Evolutionary conservation across 1,140 invertebrate genomes (phyloP).

Genomic region (Eciton burchellii): DNA sequence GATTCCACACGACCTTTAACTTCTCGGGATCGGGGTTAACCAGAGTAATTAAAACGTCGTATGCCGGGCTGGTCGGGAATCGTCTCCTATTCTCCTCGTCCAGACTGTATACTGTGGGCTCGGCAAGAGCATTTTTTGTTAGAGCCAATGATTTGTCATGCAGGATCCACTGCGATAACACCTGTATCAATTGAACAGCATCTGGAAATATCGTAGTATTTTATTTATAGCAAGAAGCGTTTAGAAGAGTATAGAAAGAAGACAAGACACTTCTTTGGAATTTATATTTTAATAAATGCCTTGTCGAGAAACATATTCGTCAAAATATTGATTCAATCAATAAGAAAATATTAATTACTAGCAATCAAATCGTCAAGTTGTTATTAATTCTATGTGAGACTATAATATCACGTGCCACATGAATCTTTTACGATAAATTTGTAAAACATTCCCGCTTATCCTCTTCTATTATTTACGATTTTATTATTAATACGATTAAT

Average conservation of each 20-base stretch:
- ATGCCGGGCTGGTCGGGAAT: conserved; percentile 87
- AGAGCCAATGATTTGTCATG: conserved; percentile 81
- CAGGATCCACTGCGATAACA: conserved; percentile 82
- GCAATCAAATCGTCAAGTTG: too few species aligned
- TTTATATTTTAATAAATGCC: neutral
- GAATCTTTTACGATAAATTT: too few species aligned
- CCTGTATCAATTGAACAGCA: conserved; percentile 75
- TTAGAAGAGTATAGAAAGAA: too few species aligned
- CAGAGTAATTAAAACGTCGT: conserved; percentile 92
- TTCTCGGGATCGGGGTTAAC: conserved; percentile 92
- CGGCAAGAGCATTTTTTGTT: conserved; percentile 80
- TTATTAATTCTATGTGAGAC: too few species aligned
- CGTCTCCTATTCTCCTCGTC: conserved; percentile 83
- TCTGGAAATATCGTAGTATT: conserved; percentile 67
- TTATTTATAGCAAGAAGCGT: neutral
- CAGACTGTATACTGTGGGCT: conserved; percentile 81
- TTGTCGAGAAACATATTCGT: neutral
- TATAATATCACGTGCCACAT: too few species aligned
- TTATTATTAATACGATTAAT: too few species aligned
- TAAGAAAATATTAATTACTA: too few species aligned
- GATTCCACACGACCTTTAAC: conserved; percentile 89
- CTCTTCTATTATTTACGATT: too few species aligned
- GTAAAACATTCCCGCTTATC: too few species aligned
- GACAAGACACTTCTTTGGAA: neutral
- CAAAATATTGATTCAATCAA: neutral